phyloP scores from a whole-genome alignment of 2,888 invertebrate species.

The Balanococcus diminutus region DNA sequence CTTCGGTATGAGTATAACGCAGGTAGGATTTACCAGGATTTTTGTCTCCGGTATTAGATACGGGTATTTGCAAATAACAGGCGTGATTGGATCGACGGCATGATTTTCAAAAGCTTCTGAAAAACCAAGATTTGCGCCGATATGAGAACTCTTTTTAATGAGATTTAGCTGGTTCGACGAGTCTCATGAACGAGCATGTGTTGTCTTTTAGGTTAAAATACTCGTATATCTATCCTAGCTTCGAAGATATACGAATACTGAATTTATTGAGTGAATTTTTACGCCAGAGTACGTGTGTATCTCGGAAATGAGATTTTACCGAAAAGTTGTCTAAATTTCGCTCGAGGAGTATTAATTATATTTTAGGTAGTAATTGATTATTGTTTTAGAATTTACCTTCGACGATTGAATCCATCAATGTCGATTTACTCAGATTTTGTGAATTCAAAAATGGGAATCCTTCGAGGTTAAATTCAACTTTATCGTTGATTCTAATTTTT shows the following conservation, averaged over 20 bases:
- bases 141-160: conserved; percentile 14
- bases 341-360: too few species aligned
- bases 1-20: conserved; percentile 29
- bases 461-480: conserved; percentile 20
- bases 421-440: neutral
- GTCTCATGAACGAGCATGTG: neutral
- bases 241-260: neutral
- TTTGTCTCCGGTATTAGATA: conserved; percentile 20
- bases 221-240: too few species aligned
- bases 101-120: conserved; percentile 41
- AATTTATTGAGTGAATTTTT: too few species aligned
- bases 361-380: too few species aligned
- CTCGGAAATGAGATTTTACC: too few species aligned
- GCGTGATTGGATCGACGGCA: conserved; percentile 39
- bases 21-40: conserved; percentile 6
- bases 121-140: neutral
- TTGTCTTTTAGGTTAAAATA: neutral
- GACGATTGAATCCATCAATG: neutral
- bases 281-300: too few species aligned
- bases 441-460: neutral
- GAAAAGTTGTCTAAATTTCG: too few species aligned
- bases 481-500: conserved; percentile 38
- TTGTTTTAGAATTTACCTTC: neutral
- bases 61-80: neutral
- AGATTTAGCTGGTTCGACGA: neutral